Base-by-base conservation (phyloP, 2,797 vertebrate genomes). In the Acanthurus leucopareius region DNA sequence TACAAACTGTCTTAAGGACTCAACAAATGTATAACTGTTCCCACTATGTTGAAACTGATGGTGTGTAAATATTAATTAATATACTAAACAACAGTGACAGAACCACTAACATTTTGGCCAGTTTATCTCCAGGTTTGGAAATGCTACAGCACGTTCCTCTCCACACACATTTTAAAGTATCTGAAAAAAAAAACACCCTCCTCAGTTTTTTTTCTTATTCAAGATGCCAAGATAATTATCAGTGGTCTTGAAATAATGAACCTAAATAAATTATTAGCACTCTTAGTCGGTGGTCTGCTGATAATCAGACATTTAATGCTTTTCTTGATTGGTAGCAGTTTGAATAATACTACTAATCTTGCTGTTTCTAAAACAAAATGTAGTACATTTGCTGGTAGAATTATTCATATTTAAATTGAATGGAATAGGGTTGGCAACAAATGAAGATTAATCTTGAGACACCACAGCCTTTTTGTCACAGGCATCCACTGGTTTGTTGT, bases 1-100 rank as follows among this genome's bases (percentile, higher is more conserved):
- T 28, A 22, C 52, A 75, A 79, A 59, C 5, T 69, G 44, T 77
- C 86, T 75, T 67, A 77, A 54, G 57, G 86, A 35, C 40, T 52
- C 73, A 40, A n/a, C 19, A 77, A 62, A 70, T 58, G 49, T 28
- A 10, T 49, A 47, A 58, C 47, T 63, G 57, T 49, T 58, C 60
- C 49, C 42, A 10, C 60, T 47, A 47, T 42, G 20, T n/a, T 56
- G 10, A 52, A 8, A 64, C 28, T 74, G 20, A 28, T 35, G 13
- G 9, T 44, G 28, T 63, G 5, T 22, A 68, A 49, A 68, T 47
- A 66, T 60, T 10, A 52, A 19, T 9, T 38, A 17, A 56, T 57
- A 20, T 35, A 56, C 10, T 56, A 42, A 60, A 75, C 17, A 73
- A 65, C 45, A 47, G 4, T 38, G 19, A 47, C 10, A 60, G 42